Evolutionary conservation across 2,888 invertebrate species (phyloP).

Genomic region (Ceramica pisi): DNA sequence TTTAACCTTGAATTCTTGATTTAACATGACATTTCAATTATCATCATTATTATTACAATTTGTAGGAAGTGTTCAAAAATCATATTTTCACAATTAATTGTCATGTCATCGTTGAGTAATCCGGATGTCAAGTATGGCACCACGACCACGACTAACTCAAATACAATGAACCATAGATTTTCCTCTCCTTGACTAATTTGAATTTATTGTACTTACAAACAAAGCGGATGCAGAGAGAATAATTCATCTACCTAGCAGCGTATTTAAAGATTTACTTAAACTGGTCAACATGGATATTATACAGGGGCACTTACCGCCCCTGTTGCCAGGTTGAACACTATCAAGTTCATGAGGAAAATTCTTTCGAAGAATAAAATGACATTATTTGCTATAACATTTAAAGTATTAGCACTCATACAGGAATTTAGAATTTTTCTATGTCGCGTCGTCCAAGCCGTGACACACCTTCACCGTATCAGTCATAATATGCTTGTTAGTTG

Average conservation of each 20-base stretch:
- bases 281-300: not conserved
- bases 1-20: constrained; percentile 42
- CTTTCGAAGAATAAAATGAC: not conserved
- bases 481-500: constrained; percentile 3
- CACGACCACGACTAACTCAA: constrained; percentile 38
- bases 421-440: not conserved
- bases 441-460: not conserved
- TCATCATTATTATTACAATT: constrained; percentile 32
- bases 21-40: constrained; percentile 51
- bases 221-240: constrained; percentile 20
- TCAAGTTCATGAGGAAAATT: not conserved
- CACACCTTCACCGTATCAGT: constrained; percentile 5
- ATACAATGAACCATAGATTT: constrained; percentile 62
- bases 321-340: too few relatives aligned
- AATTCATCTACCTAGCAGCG: constrained; percentile 5
- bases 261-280: not conserved
- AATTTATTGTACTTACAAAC: constrained; percentile 29
- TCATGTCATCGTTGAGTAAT: constrained; percentile 46
- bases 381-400: not conserved
- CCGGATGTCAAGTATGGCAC: constrained; percentile 43
- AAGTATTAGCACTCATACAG: not conserved
- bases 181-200: constrained; percentile 47
- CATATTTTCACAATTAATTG: constrained; percentile 41
- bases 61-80: constrained; percentile 5
- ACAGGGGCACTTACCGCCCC: too few relatives aligned